Conservation (phyloP, 2,797 vertebrate species). For the Dendrocincla tyrannina region DNA sequence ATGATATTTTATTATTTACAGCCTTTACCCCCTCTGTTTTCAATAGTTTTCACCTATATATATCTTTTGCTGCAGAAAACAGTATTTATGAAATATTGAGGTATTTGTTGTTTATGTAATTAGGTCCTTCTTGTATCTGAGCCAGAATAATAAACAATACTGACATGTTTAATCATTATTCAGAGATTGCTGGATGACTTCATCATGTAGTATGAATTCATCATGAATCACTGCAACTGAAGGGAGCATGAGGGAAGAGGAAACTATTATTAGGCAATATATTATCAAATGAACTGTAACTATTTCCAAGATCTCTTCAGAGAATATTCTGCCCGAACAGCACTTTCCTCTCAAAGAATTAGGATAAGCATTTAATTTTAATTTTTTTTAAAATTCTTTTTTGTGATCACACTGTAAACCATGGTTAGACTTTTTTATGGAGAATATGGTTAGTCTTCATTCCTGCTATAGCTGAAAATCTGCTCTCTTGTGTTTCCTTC, state of each 20-base stretch:
- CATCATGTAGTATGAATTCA: neutral
- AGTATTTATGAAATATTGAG: neutral
- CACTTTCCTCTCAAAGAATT: neutral
- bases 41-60: neutral
- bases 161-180: neutral
- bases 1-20: neutral
- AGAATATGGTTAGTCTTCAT: neutral
- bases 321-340: neutral
- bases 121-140: neutral
- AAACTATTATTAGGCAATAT: constrained; percentile 52
- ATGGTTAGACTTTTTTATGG: neutral
- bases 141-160: neutral
- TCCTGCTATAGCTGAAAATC: neutral
- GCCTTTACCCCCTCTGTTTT: neutral
- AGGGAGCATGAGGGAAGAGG: constrained; percentile 19
- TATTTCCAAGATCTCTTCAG: constrained; percentile 35
- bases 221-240: constrained; percentile 16
- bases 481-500: neutral
- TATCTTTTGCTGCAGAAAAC: neutral
- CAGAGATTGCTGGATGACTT: neutral
- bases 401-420: neutral
- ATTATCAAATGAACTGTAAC: neutral
- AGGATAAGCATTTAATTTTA: neutral
- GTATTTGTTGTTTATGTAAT: neutral
- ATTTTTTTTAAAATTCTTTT: too few species aligned